These are phyloP conservation scores for Zygogramma bicolorata DNA, from an alignment of 2,888 invertebrate species.

Conservation along the genomic window DNA sequence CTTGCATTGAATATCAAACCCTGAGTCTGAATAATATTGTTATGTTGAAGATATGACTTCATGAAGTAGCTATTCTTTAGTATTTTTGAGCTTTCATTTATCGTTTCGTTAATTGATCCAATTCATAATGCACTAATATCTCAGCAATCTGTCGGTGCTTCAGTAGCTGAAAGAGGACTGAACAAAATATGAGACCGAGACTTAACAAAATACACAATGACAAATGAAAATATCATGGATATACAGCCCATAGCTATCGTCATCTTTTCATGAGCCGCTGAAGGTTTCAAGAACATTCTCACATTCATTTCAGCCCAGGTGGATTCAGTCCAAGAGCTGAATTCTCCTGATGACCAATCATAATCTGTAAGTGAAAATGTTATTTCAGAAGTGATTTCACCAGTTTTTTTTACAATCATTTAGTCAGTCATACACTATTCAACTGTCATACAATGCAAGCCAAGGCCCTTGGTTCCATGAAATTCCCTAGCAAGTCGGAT, in stretches of 20 bases:
- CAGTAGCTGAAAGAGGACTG: constrained; percentile 46
- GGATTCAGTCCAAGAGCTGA: constrained; percentile 92
- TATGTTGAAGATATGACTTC: background rate
- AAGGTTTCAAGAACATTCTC: constrained; percentile 82
- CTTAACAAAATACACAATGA: constrained; percentile 70
- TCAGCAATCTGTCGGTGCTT: constrained; percentile 55
- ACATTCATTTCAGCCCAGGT: constrained; percentile 82
- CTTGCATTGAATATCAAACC: too few species aligned
- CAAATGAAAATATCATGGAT: constrained; percentile 68
- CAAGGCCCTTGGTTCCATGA: too few species aligned
- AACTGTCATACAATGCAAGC: too few species aligned
- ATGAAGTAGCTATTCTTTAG: background rate
- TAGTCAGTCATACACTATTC: too few species aligned
- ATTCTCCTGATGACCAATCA: constrained; percentile 80
- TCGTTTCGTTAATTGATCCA: too few species aligned
- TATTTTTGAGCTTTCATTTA: background rate
- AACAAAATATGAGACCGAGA: constrained; percentile 68
- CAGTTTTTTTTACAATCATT: background rate
- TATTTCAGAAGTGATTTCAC: background rate
- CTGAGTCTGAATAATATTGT: background rate
- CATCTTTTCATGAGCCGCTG: constrained; percentile 70
- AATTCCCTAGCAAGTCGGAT: too few species aligned
- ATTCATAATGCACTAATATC: too few species aligned
- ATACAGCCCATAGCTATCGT: constrained; percentile 70
- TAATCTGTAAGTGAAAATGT: constrained; percentile 70